Percentiles rank a stretch among this genome's conserved stretches.
phyloP scores from a whole-genome alignment of 2,888 invertebrate genomes.

The Lissocephala sabroskyi region DNA sequence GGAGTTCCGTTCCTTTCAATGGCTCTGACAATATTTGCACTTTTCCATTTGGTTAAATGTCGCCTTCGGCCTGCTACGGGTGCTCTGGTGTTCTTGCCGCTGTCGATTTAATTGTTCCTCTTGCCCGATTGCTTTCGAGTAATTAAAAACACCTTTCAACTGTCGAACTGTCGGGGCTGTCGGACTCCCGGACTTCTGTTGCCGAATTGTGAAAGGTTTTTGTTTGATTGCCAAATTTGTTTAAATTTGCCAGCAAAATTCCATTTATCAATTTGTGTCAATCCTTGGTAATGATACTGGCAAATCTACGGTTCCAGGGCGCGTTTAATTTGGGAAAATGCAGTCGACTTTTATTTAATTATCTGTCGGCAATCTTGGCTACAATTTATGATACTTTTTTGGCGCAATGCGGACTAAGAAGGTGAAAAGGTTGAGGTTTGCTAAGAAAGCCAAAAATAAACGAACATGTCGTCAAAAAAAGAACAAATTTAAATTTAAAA shows the following conservation, averaged over 20 bases:
- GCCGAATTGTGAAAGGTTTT: no score
- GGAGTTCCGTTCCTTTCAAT: slow-evolving; percentile 10
- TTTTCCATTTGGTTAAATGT: slow-evolving; percentile 60
- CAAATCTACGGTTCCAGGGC: no score
- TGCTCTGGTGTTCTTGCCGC: slow-evolving; percentile 10
- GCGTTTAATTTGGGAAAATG: no score
- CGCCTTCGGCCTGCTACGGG: slow-evolving; percentile 27
- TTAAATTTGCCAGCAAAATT: slow-evolving; percentile 45
- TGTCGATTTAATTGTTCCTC: slow-evolving; percentile 47
- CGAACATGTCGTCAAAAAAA: no score
- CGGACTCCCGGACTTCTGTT: no score
- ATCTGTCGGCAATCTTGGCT: no score
- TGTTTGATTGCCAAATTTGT: slow-evolving; percentile 54
- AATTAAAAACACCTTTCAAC: slow-evolving; percentile 71
- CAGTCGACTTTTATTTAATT: no score
- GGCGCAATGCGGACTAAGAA: no score
- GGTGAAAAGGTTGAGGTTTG: no score
- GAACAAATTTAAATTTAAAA: no score
- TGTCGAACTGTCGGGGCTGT: slow-evolving; percentile 35
- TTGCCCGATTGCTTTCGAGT: slow-evolving; percentile 23
- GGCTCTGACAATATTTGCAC: slow-evolving; percentile 57
- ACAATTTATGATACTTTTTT: no score
- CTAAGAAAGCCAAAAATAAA: no score
- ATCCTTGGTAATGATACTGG: slow-evolving; percentile 38
- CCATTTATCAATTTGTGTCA: slow-evolving; percentile 50